Conservation (phyloP, 2,888 invertebrate species). For the Yponomeuta evonymella region DNA sequence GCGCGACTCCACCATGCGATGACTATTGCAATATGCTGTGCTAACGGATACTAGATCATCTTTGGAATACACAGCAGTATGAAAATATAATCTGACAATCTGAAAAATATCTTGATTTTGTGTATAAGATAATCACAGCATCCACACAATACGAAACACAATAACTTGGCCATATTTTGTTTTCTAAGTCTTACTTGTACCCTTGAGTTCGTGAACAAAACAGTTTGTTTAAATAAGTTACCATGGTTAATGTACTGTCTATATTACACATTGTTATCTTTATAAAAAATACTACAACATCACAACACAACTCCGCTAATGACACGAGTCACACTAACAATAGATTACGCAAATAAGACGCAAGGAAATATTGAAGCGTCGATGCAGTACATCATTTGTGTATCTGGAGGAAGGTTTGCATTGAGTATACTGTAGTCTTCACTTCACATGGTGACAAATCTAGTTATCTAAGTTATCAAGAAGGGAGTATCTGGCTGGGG, state of each 20-base stretch:
- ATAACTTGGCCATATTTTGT: too few relatives aligned
- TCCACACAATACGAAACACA: too few relatives aligned
- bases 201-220: background rate
- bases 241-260: background rate
- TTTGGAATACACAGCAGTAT: background rate
- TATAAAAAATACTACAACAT: background rate
- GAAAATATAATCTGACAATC: background rate
- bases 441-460: background rate
- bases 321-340: background rate
- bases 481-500: background rate
- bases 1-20: background rate
- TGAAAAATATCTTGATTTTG: background rate
- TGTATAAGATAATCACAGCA: background rate
- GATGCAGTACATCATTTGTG: constrained; percentile 25
- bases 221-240: background rate
- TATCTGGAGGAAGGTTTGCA: constrained; percentile 40
- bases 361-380: constrained; percentile 13
- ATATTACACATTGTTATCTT: background rate
- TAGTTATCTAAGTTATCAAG: background rate
- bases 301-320: background rate
- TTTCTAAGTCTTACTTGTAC: background rate
- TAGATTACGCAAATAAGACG: background rate
- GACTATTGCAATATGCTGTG: background rate
- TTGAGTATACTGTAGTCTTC: constrained; percentile 30
- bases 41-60: background rate